These are phyloP conservation scores for Romanomermis culicivorax DNA, from an alignment of 2,888 invertebrate genomes.

Conservation along the genomic window DNA sequence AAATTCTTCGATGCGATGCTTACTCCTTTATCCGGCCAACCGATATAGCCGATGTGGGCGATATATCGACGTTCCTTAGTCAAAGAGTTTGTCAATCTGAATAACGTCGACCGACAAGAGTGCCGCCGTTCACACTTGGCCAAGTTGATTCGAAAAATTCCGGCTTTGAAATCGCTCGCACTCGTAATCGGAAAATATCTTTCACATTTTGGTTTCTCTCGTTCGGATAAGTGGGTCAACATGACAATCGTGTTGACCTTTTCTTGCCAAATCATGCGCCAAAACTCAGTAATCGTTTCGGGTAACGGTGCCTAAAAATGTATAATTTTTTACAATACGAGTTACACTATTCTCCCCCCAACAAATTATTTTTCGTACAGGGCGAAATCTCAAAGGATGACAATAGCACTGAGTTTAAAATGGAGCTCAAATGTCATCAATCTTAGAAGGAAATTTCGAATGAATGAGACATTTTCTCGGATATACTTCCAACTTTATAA, in stretches of 20 bases:
- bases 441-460: too few species aligned
- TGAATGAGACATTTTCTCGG: too few species aligned
- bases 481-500: too few species aligned
- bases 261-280: conserved; percentile 18
- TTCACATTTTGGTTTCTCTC: neutral
- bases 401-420: too few species aligned
- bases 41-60: neutral
- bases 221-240: conserved; percentile 11
- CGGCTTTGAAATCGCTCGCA: neutral
- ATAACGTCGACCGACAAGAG: neutral
- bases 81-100: neutral
- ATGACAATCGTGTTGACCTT: conserved; percentile 14
- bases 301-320: conserved; percentile 5
- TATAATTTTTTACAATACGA: neutral
- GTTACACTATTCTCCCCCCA: too few species aligned
- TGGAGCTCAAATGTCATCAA: too few species aligned
- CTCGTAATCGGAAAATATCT: neutral
- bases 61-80: neutral
- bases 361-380: too few species aligned
- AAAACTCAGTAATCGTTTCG: conserved; percentile 12
- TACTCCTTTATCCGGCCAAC: neutral
- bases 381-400: too few species aligned
- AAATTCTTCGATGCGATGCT: too few species aligned
- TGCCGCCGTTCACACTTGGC: neutral
- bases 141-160: neutral